Percentiles rank a stretch among this genome's conserved stretches.
phyloP scores from a whole-genome alignment of 2,113 vertebrate species.

The Halcyon malimbica region DNA sequence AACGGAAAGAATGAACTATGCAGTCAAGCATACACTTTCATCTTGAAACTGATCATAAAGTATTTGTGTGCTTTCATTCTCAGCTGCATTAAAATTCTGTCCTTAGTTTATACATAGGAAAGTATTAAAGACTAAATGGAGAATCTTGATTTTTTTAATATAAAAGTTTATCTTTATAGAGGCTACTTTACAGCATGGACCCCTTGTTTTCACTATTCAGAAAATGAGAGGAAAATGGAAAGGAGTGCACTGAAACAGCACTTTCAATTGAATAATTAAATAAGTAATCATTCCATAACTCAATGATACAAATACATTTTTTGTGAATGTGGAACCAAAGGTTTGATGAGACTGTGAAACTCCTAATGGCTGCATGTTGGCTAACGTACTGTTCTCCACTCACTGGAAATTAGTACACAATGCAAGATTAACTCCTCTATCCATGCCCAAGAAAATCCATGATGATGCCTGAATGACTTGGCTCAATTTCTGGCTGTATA shows the following conservation, averaged over 20 bases:
- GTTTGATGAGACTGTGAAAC: background rate
- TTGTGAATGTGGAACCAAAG: background rate
- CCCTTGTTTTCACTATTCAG: background rate
- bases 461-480: background rate
- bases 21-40: slow-evolving; percentile 62
- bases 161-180: slow-evolving; percentile 52
- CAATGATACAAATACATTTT: background rate
- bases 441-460: background rate
- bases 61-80: slow-evolving; percentile 57
- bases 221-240: background rate
- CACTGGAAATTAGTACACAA: background rate
- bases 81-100: background rate
- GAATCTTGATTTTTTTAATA: slow-evolving; percentile 41
- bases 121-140: slow-evolving; percentile 40
- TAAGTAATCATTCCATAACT: background rate
- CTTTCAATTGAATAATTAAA: slow-evolving; percentile 1
- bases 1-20: slow-evolving; percentile 47
- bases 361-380: background rate
- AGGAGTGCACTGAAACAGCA: background rate
- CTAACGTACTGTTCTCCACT: background rate
- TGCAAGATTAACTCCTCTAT: background rate
- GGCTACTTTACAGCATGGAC: slow-evolving; percentile 18
- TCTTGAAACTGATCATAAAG: slow-evolving; percentile 71
- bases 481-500: background rate
- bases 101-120: slow-evolving; percentile 35